Evolutionary conservation across 2,113 vertebrate species (phyloP).

Genomic region (Malaclemys terrapin): DNA sequence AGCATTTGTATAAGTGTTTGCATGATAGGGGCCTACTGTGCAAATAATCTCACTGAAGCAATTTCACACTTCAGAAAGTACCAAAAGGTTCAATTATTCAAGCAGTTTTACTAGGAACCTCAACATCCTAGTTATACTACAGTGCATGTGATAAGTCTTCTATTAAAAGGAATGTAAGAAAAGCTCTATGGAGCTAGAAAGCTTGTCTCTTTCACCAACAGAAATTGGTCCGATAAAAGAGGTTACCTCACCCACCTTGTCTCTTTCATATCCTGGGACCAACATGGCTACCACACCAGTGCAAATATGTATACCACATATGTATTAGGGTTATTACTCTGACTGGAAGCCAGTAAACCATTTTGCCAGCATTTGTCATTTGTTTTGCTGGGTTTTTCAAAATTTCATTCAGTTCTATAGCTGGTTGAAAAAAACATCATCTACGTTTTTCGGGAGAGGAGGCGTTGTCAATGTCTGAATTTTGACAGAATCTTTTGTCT

Average conservation of each 20-base stretch:
- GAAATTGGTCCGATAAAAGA: too few species aligned
- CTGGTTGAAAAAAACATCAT: not conserved
- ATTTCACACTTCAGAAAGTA: not conserved
- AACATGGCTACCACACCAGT: too few species aligned
- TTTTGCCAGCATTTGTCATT: not conserved
- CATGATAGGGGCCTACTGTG: not conserved
- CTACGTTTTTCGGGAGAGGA: too few species aligned
- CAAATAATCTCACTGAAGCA: not conserved
- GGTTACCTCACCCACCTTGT: too few species aligned
- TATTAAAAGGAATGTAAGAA: not conserved
- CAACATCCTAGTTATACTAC: not conserved
- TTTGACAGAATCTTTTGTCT: not conserved
- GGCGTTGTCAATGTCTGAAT: too few species aligned
- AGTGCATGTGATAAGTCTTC: not conserved
- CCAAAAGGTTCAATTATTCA: not conserved
- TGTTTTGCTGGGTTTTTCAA: too few species aligned
- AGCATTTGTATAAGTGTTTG: not conserved
- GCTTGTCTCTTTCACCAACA: too few species aligned
- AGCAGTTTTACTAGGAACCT: not conserved
- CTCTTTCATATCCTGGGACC: too few species aligned
- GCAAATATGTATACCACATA: too few species aligned
- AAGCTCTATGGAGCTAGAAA: not conserved
- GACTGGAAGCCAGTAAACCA: accelerated
- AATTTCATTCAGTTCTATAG: not conserved
- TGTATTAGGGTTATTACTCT: not conserved